phyloP scores from a whole-genome alignment of 2,797 vertebrate genomes.

The Syndactyla subalaris region DNA sequence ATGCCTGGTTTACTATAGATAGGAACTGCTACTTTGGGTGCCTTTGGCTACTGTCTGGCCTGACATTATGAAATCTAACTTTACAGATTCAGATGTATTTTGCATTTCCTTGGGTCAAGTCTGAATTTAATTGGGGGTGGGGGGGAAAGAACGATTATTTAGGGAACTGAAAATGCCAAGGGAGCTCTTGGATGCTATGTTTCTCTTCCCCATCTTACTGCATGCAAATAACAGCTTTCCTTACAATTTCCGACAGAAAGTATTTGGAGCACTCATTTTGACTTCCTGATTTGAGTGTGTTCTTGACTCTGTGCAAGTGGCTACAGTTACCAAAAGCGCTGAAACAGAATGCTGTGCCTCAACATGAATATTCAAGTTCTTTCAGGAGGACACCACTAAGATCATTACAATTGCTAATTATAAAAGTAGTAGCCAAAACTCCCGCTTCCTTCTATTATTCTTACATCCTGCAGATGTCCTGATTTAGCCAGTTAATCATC shows the following conservation, averaged over 20 bases:
- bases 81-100: neutral
- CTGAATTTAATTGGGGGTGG: neutral
- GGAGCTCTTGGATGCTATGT: neutral
- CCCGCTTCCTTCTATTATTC: constrained; percentile 77
- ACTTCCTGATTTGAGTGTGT: constrained; percentile 55
- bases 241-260: constrained; percentile 25
- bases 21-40: neutral
- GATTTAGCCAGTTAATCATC: constrained; percentile 67
- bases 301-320: constrained; percentile 41
- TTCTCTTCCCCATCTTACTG: constrained; percentile 36
- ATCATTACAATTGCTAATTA: constrained; percentile 76
- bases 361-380: constrained; percentile 51
- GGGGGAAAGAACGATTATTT: neutral
- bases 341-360: constrained; percentile 31
- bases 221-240: constrained; percentile 63
- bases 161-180: constrained; percentile 15
- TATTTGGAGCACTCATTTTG: neutral
- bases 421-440: constrained; percentile 68
- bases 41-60: neutral
- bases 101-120: constrained; percentile 3
- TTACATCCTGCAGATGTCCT: constrained; percentile 79
- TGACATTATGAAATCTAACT: neutral
- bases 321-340: constrained; percentile 37
- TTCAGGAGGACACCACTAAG: constrained; percentile 60
- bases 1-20: neutral